Percentiles rank a stretch among this genome's conserved stretches.
Evolutionary conservation across 1,140 invertebrate species (phyloP).

Genomic region (Drosophila guanche): DNA sequence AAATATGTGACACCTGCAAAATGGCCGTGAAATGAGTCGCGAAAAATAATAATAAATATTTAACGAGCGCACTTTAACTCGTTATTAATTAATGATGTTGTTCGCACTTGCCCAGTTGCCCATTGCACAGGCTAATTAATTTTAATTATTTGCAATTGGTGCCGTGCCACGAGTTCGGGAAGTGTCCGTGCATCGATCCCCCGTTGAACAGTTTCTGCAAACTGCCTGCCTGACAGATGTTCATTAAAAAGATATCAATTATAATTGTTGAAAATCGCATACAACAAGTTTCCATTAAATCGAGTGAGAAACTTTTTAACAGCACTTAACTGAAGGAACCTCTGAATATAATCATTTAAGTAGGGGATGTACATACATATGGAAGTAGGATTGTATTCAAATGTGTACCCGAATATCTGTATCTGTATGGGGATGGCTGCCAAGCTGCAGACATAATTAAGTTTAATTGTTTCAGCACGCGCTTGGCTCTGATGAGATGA

Average conservation of each 20-base stretch:
- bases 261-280: constrained; percentile 55
- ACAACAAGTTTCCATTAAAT: constrained; percentile 49
- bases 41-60: constrained; percentile 55
- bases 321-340: constrained; percentile 53
- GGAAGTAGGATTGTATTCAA: constrained; percentile 1
- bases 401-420: constrained; percentile 18
- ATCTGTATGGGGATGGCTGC: constrained; percentile 19
- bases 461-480: constrained; percentile 79
- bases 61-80: constrained; percentile 63
- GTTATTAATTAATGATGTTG: constrained; percentile 55
- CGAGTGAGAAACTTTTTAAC: constrained; percentile 64
- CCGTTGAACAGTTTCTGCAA: constrained; percentile 18
- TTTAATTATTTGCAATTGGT: constrained; percentile 68
- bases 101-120: constrained; percentile 31
- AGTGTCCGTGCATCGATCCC: not conserved
- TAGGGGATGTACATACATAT: constrained; percentile 13
- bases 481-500: constrained; percentile 47
- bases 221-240: constrained; percentile 49
- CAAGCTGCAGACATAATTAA: constrained; percentile 68
- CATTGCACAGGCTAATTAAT: constrained; percentile 68
- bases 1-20: constrained; percentile 17
- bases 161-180: not conserved
- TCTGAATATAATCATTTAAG: constrained; percentile 37
- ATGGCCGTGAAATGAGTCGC: constrained; percentile 60
- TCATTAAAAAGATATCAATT: constrained; percentile 81